Evolutionary conservation across 1,140 invertebrate species (phyloP).

Genomic region (Harlomillsia oculata): DNA sequence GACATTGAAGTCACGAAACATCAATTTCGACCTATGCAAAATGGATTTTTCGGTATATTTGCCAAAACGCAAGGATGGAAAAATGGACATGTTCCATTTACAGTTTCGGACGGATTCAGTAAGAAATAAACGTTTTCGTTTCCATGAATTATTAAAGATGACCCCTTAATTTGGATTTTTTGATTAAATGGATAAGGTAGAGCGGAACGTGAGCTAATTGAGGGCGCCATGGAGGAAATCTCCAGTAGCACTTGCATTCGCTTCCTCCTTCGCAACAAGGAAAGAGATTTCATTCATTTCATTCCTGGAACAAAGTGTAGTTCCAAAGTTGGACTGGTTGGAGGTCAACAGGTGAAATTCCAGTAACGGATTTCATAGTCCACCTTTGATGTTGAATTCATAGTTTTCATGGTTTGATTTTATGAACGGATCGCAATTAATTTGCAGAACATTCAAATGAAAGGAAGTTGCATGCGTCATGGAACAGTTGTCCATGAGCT

Average conservation of each 20-base stretch:
- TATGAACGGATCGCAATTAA: background rate
- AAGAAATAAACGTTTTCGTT: slow-evolving; percentile 12
- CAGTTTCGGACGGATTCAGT: background rate
- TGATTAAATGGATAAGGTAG: background rate
- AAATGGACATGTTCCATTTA: too few relatives aligned
- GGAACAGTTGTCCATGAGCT: slow-evolving; percentile 49
- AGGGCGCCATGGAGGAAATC: slow-evolving; percentile 46
- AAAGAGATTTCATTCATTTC: slow-evolving; percentile 48
- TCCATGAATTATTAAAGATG: too few relatives aligned
- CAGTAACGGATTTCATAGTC: background rate
- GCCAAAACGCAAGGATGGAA: too few relatives aligned
- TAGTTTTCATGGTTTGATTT: background rate
- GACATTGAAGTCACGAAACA: too few relatives aligned
- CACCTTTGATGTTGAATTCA: too few relatives aligned
- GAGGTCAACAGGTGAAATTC: slow-evolving; percentile 32
- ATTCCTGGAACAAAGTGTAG: slow-evolving; percentile 23
- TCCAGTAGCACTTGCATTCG: slow-evolving; percentile 51
- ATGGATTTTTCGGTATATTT: too few relatives aligned
- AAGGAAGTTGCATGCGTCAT: slow-evolving; percentile 8
- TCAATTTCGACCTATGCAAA: too few relatives aligned
- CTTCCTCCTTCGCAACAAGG: slow-evolving; percentile 45
- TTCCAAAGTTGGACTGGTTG: slow-evolving; percentile 18
- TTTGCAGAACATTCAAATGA: background rate
- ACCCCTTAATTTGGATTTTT: background rate
- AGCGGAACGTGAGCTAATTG: slow-evolving; percentile 43